Conservation (phyloP, 2,797 vertebrate species). For the Sebastes baramenuke region DNA sequence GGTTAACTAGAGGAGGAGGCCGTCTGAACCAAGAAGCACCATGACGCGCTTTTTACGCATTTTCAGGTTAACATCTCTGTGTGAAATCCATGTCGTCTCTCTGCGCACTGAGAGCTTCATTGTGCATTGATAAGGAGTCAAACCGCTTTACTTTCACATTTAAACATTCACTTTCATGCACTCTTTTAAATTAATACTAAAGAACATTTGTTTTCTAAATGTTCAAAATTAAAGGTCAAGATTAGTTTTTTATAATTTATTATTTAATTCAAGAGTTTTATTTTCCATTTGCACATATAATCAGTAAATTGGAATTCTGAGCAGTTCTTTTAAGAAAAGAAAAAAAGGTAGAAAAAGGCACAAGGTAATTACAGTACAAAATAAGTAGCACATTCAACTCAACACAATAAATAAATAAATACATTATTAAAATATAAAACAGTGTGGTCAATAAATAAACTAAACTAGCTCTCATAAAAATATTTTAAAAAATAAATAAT, state of each 20-base stretch:
- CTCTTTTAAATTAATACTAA: not conserved
- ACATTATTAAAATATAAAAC: too few relatives aligned
- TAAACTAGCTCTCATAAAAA: too few relatives aligned
- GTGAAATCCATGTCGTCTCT: slow-evolving; percentile 74
- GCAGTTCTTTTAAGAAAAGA: too few relatives aligned
- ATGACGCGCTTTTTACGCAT: slow-evolving; percentile 81
- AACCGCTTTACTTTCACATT: not conserved
- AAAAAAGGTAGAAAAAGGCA: too few relatives aligned
- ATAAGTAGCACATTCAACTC: too few relatives aligned
- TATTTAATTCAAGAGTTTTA: not conserved
- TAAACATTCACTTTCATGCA: not conserved
- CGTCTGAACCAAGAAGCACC: slow-evolving; percentile 60
- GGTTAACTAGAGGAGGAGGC: slow-evolving; percentile 26
- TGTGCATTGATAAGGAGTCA: slow-evolving; percentile 77
- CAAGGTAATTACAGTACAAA: too few relatives aligned
- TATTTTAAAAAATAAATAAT: too few relatives aligned
- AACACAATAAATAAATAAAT: too few relatives aligned
- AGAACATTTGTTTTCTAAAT: not conserved
- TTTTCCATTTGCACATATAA: too few relatives aligned
- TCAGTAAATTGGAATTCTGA: too few relatives aligned
- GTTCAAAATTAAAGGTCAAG: not conserved
- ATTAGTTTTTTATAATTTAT: not conserved
- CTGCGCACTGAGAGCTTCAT: slow-evolving; percentile 76
- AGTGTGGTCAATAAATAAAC: too few relatives aligned
- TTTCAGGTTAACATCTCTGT: slow-evolving; percentile 75